Base-by-base conservation (phyloP, 2,888 invertebrate genomes). In the Drosophila hamatofila region DNA sequence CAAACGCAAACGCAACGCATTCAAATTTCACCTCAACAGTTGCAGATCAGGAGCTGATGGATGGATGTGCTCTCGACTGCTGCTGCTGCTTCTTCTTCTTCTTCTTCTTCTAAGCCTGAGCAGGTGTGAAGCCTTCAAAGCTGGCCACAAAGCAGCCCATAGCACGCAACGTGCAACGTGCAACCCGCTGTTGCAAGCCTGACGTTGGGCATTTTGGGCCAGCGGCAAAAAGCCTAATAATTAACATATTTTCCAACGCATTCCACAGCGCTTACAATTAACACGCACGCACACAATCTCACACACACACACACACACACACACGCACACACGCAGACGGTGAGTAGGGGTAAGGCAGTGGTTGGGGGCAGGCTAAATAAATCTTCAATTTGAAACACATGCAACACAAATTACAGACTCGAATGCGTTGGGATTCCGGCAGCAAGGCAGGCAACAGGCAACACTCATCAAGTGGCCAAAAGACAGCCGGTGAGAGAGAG, bases 181-280 rank as follows among this genome's bases (percentile, higher is more conserved):
- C 64, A 66, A 46, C 62, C 35, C 44, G 66, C 48, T 42, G 56
- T 37, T 37, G 58, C 68, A 57, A 49, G 49, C 59, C 59, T 59
- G 59, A 42, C 67, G 52, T 48, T 46, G 66, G 52, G 35, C 66
- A 66, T 44, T 52, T 66, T 68, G 46, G 66, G 66, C 62, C 66
- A 67, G 75, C 64, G 73, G 89, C 88, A 78, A 72, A 59, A 77
- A 75, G 80, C 73, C 87, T 83, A 90, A 89, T 87, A 87, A 87
- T 87, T 90, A 87, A 90, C 90, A 87, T 87, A 87, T 88, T 87
- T 87, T 88, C 89, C 86, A 90, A 78, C 89, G 90, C 86, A 87
- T 87, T 87, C 86, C 90, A 74, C 83, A 87, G 90, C 87, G 87
- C 89, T 90, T 83, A 88, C 89, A 86, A 86, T 90, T 90, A 90